These are phyloP conservation scores for Chaetodon trifasciatus DNA, from an alignment of 2,797 vertebrate species.

Conservation along the genomic window DNA sequence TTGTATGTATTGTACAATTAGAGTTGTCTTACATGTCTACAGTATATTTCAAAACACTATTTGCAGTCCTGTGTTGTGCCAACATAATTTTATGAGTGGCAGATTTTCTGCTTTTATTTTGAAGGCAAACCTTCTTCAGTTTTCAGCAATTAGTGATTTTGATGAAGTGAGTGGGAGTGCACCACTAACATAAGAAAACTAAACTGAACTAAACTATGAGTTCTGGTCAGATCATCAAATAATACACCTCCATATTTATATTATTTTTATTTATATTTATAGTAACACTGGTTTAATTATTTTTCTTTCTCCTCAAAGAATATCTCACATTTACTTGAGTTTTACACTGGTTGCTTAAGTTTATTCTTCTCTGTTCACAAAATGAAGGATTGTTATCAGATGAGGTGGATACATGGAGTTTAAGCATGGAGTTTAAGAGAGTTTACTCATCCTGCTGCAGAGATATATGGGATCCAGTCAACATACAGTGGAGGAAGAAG, in stretches of 20 bases:
- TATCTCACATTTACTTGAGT: not conserved
- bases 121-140: conserved; percentile 7
- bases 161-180: not conserved
- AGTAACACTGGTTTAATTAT: not conserved
- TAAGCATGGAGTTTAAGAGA: not conserved
- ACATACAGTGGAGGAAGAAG: not conserved
- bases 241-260: too few relatives aligned
- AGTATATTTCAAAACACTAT: not conserved
- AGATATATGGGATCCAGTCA: not conserved
- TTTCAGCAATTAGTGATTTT: conserved; percentile 4
- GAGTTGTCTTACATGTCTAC: not conserved
- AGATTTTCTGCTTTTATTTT: conserved; percentile 44
- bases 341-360: not conserved
- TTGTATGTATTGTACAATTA: too few relatives aligned
- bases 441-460: not conserved
- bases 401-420: not conserved
- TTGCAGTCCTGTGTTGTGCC: fast-evolving
- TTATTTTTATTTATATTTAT: too few relatives aligned
- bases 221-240: not conserved
- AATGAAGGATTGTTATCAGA: not conserved
- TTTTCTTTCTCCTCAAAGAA: not conserved
- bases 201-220: not conserved
- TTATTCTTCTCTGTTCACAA: not conserved
- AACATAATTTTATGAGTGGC: not conserved
- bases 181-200: not conserved